A percentile compares a stretch with the other conserved stretches of the same genome.
Conservation (phyloP, 2,797 vertebrate species). For the Australoheros facetus region DNA sequence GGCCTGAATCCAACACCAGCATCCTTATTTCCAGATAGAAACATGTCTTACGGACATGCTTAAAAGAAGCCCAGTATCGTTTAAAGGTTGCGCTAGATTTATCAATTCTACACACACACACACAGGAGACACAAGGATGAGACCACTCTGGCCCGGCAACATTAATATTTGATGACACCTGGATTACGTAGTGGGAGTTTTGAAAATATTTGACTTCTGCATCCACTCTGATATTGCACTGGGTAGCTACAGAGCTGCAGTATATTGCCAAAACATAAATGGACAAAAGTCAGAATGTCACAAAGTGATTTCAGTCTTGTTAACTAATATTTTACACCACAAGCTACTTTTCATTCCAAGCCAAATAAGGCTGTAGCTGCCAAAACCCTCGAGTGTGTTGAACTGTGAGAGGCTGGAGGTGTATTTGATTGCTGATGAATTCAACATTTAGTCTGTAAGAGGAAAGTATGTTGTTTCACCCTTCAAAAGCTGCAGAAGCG, state of each 20-base stretch:
- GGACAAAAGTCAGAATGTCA: neutral
- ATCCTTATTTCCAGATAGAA: neutral
- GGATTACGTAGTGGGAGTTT: too few species aligned
- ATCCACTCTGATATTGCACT: too few species aligned
- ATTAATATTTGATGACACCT: neutral
- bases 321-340: neutral
- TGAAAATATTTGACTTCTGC: too few species aligned
- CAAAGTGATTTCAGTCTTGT: neutral
- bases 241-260: too few species aligned
- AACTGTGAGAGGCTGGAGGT: neutral
- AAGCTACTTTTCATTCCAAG: neutral
- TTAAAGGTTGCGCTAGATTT: neutral
- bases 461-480: slow-evolving; percentile 1
- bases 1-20: neutral
- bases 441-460: slow-evolving; percentile 5
- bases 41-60: neutral
- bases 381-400: neutral
- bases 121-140: neutral
- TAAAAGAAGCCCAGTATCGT: neutral
- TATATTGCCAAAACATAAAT: neutral
- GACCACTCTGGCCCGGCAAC: neutral
- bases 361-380: neutral
- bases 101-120: neutral
- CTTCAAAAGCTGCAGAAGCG: neutral
- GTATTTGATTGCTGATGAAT: neutral